A percentile compares a stretch with the other conserved stretches of the same genome.
Conservation (phyloP, 2,113 vertebrate genomes). For the Phalacrocorax brasilianus region DNA sequence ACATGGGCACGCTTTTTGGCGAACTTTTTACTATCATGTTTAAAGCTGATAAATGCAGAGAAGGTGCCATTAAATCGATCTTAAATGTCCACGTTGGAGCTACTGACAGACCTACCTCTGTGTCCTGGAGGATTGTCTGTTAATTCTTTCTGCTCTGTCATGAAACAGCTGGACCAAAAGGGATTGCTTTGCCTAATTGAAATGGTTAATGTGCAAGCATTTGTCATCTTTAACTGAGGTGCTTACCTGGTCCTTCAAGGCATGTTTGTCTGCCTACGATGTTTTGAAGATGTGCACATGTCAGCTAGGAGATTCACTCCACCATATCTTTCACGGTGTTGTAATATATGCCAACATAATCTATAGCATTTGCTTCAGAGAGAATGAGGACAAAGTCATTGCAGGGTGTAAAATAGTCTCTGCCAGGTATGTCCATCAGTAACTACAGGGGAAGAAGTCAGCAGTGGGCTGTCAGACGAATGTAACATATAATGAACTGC, state of each 20-base stretch:
- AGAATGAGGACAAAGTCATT: background rate
- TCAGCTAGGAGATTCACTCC: background rate
- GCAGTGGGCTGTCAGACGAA: too few species aligned
- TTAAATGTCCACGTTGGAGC: rapidly evolving
- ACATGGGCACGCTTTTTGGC: rapidly evolving
- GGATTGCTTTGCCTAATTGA: background rate
- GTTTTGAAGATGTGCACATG: background rate
- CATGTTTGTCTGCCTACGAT: background rate
- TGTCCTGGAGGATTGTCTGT: background rate
- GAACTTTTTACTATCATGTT: background rate
- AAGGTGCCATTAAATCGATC: too few species aligned
- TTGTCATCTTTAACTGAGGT: background rate
- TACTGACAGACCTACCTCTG: background rate
- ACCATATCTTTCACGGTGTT: rapidly evolving
- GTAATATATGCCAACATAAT: too few species aligned
- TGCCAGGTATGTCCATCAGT: too few species aligned
- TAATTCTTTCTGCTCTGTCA: background rate
- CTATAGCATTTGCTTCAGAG: background rate
- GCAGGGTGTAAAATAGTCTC: background rate
- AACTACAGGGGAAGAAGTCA: background rate
- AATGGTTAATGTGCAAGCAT: background rate
- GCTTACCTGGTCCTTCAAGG: background rate
- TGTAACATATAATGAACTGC: rapidly evolving
- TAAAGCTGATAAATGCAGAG: background rate
- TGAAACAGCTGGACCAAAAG: background rate